Base-by-base conservation (phyloP, 2,113 vertebrate species). In the Chloroceryle aenea region DNA sequence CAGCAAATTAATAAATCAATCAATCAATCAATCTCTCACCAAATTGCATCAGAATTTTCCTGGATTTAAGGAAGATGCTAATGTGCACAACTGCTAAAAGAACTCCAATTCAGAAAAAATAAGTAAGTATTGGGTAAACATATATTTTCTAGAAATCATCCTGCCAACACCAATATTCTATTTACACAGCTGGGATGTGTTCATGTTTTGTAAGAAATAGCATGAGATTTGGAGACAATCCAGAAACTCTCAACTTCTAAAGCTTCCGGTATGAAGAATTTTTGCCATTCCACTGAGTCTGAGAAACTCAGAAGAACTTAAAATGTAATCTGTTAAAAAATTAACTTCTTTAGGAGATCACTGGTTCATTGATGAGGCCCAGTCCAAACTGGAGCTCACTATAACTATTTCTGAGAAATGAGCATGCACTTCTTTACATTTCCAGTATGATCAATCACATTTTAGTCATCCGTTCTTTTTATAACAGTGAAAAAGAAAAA, bases 141-240 rank as follows among this genome's bases (percentile, higher is more conserved):
- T 89, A 19, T 78, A 79, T 85, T 91, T 94, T 96, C 79, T 87
- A 85, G 59, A 87, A 87, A 93, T 83, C 58, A 83, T 64, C 63
- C 71, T 74, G 67, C 91, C 77, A 94, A 89, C 84, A 89, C 40
- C 59, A 90, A 52, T 93, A 91, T 88, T 87, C 2, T 93, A 95
- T 95, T 97, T 93, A 94, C 86, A 97, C 96, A 97, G 89, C 86
- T 96, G 93, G 91, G 89, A 91, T 67, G 45, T 66, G 59, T 94
- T 90, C 92, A 45, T 64, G 59, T 94, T 95, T 93, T 96, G 63
- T 79, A 94, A 89, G 75, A 89, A 94, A 56, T 40, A 95, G 90
- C 66, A 95, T 76, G 85, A 89, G 63, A 93, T 95, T 58, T 97
- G 95, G 93, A 96, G 61, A 80, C 53, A 74, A 63, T 84, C 92